phyloP scores from a whole-genome alignment of 2,113 vertebrate genomes.

The Heterocephalus glaber region DNA sequence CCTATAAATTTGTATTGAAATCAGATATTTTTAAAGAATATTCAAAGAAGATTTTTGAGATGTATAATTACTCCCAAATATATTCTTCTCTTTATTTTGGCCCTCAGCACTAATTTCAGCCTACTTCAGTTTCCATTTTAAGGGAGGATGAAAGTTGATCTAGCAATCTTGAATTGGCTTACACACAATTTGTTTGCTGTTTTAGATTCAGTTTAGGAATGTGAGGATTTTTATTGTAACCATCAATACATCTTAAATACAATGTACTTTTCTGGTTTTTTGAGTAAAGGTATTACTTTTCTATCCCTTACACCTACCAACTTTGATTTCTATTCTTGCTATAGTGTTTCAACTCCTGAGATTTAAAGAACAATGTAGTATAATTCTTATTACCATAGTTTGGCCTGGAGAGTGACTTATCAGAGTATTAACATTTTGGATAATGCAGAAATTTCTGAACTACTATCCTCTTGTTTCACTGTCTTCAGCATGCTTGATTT shows the following conservation, averaged over 20 bases:
- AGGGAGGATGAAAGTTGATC: neutral
- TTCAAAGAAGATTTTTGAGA: neutral
- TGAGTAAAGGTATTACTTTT: neutral
- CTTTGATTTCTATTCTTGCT: neutral
- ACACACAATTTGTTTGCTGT: neutral
- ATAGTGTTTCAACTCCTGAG: neutral
- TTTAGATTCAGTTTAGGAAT: neutral
- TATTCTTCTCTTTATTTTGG: neutral
- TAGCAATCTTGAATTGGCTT: neutral
- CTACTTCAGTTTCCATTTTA: neutral
- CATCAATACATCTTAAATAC: neutral
- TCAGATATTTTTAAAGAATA: neutral
- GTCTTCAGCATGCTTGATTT: neutral
- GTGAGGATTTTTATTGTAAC: neutral
- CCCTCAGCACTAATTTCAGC: neutral
- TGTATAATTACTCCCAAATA: slow-evolving; percentile 9
- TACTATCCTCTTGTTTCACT: neutral
- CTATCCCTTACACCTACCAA: neutral
- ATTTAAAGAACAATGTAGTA: neutral
- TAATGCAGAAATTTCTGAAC: neutral
- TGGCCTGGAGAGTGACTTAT: neutral
- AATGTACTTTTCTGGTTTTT: neutral
- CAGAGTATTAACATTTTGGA: neutral
- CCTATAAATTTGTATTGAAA: neutral
- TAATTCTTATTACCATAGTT: neutral